These are phyloP conservation scores for Hirundo rustica DNA, from an alignment of 2,797 vertebrate species.

Conservation along the genomic window DNA sequence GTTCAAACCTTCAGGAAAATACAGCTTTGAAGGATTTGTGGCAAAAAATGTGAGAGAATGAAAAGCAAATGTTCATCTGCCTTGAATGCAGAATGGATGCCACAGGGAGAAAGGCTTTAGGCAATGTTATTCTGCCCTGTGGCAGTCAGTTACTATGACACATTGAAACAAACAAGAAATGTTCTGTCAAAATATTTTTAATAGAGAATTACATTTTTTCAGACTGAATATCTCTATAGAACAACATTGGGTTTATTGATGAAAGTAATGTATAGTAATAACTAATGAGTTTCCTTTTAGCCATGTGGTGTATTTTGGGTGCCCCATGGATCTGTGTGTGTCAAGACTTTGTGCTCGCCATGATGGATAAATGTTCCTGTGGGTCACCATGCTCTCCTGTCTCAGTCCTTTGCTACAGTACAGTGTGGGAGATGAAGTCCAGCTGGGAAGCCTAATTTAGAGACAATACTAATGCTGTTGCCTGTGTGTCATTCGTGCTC, in stretches of 20 bases:
- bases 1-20: background rate
- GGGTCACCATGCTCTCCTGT: background rate
- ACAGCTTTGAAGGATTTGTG: slow-evolving; percentile 11
- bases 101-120: slow-evolving; percentile 39
- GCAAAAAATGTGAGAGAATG: background rate
- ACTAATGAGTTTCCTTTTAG: background rate
- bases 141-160: slow-evolving; percentile 17
- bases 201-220: background rate
- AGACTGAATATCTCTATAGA: background rate
- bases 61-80: slow-evolving; percentile 35
- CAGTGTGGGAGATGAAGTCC: background rate
- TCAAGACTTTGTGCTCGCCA: background rate
- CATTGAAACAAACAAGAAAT: slow-evolving; percentile 35
- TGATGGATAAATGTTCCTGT: background rate
- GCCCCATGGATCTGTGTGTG: background rate
- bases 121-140: slow-evolving; percentile 26
- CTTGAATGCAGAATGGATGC: slow-evolving; percentile 21
- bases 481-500: background rate
- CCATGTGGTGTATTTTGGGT: background rate
- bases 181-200: slow-evolving; percentile 52
- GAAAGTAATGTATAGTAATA: background rate
- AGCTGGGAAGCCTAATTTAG: background rate
- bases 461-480: background rate
- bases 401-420: background rate
- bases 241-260: background rate